Evolutionary conservation across 2,113 vertebrate genomes (phyloP), one percentile per base, ranked within the genome.

Genomic region (Nothocercus nigrocapillus): DNA sequence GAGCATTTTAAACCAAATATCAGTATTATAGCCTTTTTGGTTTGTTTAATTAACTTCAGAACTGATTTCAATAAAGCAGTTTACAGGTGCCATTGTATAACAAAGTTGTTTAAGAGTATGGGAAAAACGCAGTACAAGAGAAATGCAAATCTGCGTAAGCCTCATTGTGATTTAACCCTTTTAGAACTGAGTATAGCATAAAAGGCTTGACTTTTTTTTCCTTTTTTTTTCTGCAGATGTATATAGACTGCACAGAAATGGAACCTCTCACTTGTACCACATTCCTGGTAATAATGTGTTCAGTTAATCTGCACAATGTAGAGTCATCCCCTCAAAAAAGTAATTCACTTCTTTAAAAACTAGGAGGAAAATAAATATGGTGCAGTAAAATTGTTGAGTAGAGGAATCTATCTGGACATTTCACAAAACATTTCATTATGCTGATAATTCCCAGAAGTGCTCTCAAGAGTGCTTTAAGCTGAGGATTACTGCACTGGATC

Each of bases 381-480:
- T 89, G 97, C 95, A 97, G 95, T 98, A 98, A 98, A 98, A 97
- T 98, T 97, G 97, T 98, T 97, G 97, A 98, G 97, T 95, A 97
- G 97, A 97, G 96, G 96, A 98, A 98, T 98, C 97, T 98, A 98
- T 98, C 98, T 98, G 98, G 98, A 98, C 98, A 98, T 98, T 98
- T 98, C 97, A 98, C 98, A 98, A 98, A 98, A 98, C 98, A 98
- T 98, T 98, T 98, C 98, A 98, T 98, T 98, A 98, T 98, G 97
- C 97, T 97, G 98, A 98, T 98, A 98, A 98, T 98, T 98, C 98
- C 98, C 97, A 98, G 97, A 98, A 98, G 98, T 98, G 95, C 97
- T 98, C 98, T 98, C 98, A 96, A 98, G 97, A 98, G 98, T 97
- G 97, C 98, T 98, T 97, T 98, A 98, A 98, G 97, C 97, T 97